Evolutionary conservation across 2,797 vertebrate species (phyloP).

Genomic region (Cercopithecus diana): DNA sequence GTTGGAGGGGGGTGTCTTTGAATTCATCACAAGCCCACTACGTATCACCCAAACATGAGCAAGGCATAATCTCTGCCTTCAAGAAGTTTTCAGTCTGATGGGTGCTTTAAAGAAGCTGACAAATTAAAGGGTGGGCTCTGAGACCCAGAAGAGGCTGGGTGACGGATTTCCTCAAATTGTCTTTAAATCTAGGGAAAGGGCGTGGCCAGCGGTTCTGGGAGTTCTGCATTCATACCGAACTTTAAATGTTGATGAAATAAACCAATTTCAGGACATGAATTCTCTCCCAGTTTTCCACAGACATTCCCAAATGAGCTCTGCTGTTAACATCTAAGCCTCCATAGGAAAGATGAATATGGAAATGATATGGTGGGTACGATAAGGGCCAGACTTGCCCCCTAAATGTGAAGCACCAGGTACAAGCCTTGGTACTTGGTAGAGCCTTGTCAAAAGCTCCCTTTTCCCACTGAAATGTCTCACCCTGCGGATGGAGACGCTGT

Average conservation of each 20-base stretch:
- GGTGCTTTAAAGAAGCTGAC: background rate
- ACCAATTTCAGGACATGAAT: background rate
- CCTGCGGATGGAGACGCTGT: no score
- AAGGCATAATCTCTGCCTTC: background rate
- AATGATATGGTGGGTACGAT: fast-evolving
- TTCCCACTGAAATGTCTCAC: background rate
- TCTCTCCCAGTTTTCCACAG: background rate
- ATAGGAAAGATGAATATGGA: background rate
- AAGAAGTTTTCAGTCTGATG: background rate
- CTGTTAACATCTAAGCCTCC: background rate
- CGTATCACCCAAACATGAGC: background rate
- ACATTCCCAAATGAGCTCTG: background rate
- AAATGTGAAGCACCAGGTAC: background rate
- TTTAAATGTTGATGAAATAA: background rate
- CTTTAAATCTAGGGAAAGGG: background rate
- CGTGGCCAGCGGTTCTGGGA: background rate
- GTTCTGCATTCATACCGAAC: background rate
- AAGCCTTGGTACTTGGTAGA: background rate
- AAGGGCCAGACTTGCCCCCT: background rate
- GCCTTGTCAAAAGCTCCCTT: no score
- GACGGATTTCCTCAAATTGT: no score
- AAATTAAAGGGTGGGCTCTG: background rate
- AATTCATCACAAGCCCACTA: background rate
- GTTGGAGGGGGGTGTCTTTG: background rate
- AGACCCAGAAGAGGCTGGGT: background rate